Evolutionary conservation across 2,113 vertebrate genomes (phyloP).

Genomic region (Camelus bactrianus): DNA sequence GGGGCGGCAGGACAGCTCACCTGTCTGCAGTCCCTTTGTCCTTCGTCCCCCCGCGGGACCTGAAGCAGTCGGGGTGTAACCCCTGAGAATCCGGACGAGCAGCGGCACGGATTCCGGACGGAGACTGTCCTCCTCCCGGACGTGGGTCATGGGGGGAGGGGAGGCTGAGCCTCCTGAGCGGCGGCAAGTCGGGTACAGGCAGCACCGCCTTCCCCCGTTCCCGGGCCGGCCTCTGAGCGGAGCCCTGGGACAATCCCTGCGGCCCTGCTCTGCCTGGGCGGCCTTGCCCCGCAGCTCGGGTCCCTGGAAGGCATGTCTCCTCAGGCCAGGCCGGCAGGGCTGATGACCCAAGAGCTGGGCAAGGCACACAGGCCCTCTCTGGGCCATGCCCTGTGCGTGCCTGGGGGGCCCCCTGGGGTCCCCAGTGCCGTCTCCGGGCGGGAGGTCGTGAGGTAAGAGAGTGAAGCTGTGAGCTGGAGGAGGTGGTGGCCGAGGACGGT

Average conservation of each 20-base stretch:
- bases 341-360: rapidly evolving
- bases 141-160: too few relatives aligned
- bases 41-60: not conserved
- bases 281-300: not conserved
- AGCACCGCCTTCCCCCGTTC: not conserved
- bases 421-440: rapidly evolving
- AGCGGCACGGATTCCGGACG: not conserved
- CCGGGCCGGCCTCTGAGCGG: rapidly evolving
- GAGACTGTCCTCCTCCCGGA: not conserved
- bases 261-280: not conserved
- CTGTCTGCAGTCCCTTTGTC: rapidly evolving
- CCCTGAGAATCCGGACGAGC: too few relatives aligned
- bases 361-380: too few relatives aligned
- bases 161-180: not conserved
- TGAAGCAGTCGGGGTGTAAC: too few relatives aligned
- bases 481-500: rapidly evolving
- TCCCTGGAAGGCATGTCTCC: not conserved
- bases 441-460: rapidly evolving
- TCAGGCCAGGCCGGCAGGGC: not conserved
- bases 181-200: rapidly evolving
- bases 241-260: not conserved
- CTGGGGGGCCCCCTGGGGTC: not conserved
- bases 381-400: too few relatives aligned
- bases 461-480: not conserved
- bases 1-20: not conserved